A percentile compares a stretch with the other conserved stretches of the same genome.
phyloP scores from a whole-genome alignment of 2,888 invertebrate genomes.

The Lagria hirta region DNA sequence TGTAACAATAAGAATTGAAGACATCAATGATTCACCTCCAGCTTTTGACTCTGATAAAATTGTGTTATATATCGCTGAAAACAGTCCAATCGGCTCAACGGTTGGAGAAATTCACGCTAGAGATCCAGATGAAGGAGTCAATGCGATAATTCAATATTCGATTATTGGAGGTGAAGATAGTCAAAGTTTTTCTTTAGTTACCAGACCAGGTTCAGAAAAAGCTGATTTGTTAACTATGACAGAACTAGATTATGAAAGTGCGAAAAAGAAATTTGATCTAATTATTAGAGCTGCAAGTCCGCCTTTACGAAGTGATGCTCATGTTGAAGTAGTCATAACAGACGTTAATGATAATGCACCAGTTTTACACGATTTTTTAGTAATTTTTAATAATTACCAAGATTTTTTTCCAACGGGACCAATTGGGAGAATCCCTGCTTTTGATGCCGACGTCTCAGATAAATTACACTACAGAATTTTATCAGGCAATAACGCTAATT shows the following conservation, averaged over 20 bases:
- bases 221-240: conserved; percentile 87
- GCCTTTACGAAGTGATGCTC: conserved; percentile 84
- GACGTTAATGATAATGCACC: conserved; percentile 97
- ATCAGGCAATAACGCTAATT: conserved; percentile 90
- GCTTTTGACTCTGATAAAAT: conserved; percentile 88
- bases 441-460: conserved; percentile 93
- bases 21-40: conserved; percentile 89
- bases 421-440: conserved; percentile 89
- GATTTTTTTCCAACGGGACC: conserved; percentile 92
- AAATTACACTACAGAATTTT: conserved; percentile 79
- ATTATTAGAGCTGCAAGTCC: conserved; percentile 89
- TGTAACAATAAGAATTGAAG: conserved; percentile 80
- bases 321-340: conserved; percentile 84
- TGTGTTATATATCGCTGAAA: conserved; percentile 87
- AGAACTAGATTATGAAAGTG: conserved; percentile 95
- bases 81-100: conserved; percentile 93
- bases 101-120: conserved; percentile 88
- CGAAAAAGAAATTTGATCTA: conserved; percentile 84
- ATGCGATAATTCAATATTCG: conserved; percentile 90
- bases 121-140: conserved; percentile 90
- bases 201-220: conserved; percentile 78
- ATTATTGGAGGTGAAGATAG: conserved; percentile 93
- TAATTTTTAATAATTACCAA: conserved; percentile 93
- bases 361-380: conserved; percentile 81
- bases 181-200: conserved; percentile 78